A percentile compares a stretch with the other conserved stretches of the same genome.
Conservation (phyloP, 2,888 invertebrate species). For the Caprella mutica region DNA sequence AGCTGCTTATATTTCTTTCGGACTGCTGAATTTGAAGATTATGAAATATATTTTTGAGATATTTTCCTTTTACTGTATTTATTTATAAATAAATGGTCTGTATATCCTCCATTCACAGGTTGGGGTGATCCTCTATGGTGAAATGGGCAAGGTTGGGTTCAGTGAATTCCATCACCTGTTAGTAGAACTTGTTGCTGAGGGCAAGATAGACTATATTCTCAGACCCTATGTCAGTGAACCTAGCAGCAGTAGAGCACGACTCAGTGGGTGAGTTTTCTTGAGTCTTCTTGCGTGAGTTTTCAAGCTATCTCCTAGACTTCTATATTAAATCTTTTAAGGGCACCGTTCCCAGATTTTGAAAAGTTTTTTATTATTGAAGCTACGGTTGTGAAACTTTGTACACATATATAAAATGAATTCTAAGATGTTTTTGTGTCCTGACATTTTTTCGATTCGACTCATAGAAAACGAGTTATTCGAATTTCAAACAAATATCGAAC, state of each 20-base stretch:
- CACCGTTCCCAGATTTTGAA: no score
- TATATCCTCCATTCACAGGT: constrained; percentile 26
- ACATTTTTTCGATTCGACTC: no score
- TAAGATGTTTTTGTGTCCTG: no score
- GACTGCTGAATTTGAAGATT: neutral
- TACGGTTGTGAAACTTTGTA: no score
- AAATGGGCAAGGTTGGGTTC: constrained; percentile 68
- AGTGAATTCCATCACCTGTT: constrained; percentile 60
- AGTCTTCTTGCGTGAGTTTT: neutral
- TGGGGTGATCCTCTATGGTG: constrained; percentile 69
- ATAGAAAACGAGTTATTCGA: no score
- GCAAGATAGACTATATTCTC: constrained; percentile 69
- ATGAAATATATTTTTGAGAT: neutral
- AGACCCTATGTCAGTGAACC: constrained; percentile 64
- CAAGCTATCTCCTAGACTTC: neutral
- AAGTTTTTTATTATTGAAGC: no score
- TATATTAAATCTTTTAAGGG: no score
- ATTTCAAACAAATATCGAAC: no score
- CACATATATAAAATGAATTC: no score
- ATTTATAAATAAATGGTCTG: neutral
- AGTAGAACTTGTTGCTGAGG: constrained; percentile 54
- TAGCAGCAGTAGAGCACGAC: neutral
- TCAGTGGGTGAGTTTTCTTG: neutral
- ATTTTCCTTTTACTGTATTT: neutral
- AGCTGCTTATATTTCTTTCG: no score